Evolutionary conservation across 2,888 invertebrate species (phyloP).

Genomic region (Onthophagus sagittarius): DNA sequence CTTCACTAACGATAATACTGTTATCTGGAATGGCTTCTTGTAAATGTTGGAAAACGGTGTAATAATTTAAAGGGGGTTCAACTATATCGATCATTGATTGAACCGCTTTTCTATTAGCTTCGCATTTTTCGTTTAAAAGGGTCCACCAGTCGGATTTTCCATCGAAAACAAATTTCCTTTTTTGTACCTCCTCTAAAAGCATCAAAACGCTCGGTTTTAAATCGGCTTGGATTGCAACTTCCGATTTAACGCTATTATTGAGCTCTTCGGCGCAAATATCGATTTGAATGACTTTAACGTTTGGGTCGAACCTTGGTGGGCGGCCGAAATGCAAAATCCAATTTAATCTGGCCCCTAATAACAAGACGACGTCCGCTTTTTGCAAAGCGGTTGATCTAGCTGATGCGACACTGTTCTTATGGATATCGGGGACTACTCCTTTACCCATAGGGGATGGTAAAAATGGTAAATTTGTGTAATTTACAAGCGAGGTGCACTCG

Average conservation of each 20-base stretch:
- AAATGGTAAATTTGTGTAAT: slow-evolving; percentile 75
- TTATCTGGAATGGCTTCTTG: slow-evolving; percentile 74
- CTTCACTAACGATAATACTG: slow-evolving; percentile 91
- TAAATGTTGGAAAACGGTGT: slow-evolving; percentile 83
- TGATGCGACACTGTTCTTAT: slow-evolving; percentile 72
- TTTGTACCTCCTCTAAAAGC: slow-evolving; percentile 57
- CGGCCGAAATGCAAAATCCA: slow-evolving; percentile 98
- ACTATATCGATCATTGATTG: slow-evolving; percentile 65
- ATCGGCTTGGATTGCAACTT: slow-evolving; percentile 82
- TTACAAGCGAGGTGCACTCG: slow-evolving; percentile 65
- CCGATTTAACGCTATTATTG: slow-evolving; percentile 80
- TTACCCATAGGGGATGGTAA: slow-evolving; percentile 95
- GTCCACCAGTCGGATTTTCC: slow-evolving; percentile 73
- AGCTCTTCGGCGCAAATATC: slow-evolving; percentile 89
- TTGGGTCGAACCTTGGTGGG: slow-evolving; percentile 73
- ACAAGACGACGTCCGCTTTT: slow-evolving; percentile 82
- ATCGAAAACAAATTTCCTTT: slow-evolving; percentile 57
- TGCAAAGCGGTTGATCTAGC: slow-evolving; percentile 78
- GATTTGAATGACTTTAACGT: slow-evolving; percentile 88
- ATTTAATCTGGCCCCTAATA: slow-evolving; percentile 89
- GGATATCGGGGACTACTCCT: slow-evolving; percentile 71
- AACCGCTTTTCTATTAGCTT: slow-evolving; percentile 67
- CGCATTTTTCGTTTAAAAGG: slow-evolving; percentile 63
- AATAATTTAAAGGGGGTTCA: slow-evolving; percentile 82
- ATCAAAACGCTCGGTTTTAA: slow-evolving; percentile 68